Evolutionary conservation across 2,888 invertebrate genomes (phyloP).

Genomic region (Amorpha juglandis): DNA sequence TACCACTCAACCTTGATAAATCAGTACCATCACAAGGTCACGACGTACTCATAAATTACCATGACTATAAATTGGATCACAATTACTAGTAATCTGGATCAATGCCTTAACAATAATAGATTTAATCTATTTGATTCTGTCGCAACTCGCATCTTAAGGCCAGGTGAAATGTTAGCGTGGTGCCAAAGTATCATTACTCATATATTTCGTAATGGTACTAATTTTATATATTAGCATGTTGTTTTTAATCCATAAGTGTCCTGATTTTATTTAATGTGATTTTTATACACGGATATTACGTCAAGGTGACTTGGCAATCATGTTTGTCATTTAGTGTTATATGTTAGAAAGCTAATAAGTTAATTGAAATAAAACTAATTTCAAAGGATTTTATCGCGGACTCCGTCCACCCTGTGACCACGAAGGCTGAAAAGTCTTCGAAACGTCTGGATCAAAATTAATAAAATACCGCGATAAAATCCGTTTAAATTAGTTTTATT

Average conservation of each 20-base stretch:
- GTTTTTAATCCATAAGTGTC: conserved; percentile 22
- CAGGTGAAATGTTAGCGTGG: conserved; percentile 71
- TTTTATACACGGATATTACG: background rate
- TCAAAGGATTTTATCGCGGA: too few relatives aligned
- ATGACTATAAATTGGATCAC: background rate
- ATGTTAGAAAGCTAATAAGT: too few relatives aligned
- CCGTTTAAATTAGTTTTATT: too few relatives aligned
- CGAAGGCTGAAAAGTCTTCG: too few relatives aligned
- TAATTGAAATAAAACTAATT: too few relatives aligned
- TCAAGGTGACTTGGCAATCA: background rate
- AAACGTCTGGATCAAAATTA: too few relatives aligned
- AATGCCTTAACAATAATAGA: conserved; percentile 22
- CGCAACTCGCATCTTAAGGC: conserved; percentile 66
- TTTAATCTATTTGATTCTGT: conserved; percentile 41
- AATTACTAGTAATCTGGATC: conserved; percentile 6
- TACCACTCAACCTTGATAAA: too few relatives aligned
- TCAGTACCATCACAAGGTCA: too few relatives aligned
- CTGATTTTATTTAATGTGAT: conserved; percentile 26
- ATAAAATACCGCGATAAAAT: too few relatives aligned
- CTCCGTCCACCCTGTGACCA: too few relatives aligned
- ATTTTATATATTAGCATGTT: conserved; percentile 21
- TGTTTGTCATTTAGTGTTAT: background rate
- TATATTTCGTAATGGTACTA: conserved; percentile 24
- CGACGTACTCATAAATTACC: background rate
- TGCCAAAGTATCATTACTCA: conserved; percentile 62